Evolutionary conservation across 2,797 vertebrate genomes (phyloP), one percentile per base, ranked within the genome.

Genomic region (Oreochromis mossambicus): DNA sequence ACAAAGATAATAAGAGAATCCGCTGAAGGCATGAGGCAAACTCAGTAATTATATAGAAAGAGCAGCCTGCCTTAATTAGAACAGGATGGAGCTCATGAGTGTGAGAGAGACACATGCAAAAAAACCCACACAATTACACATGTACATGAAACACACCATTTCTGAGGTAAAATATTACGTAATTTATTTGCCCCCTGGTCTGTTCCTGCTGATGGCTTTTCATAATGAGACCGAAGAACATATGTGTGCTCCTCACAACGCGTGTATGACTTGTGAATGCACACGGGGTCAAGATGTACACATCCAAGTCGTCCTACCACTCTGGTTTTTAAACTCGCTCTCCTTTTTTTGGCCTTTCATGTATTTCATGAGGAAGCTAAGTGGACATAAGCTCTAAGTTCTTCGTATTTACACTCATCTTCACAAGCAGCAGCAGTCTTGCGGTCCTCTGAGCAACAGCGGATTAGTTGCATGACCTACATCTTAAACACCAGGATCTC

Each of bases 31-130:
- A 75, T 6, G 32, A 48, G 19, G 83, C 68, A 34, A 83, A 76
- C 83, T 83, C 87, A 13, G 85, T 92, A 91, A 93, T 94, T 92
- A 94, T 58, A 91, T 36, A 66, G 89, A 89, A 91, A 88, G 88
- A 91, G 85, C 86, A 87, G 86, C 41, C 73, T 77, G 92, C 73
- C 63, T 92, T 95, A 92, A 94, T 94, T 94, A 93, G 92, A 92
- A 90, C 90, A 91, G 89, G 89, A 90, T 85, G 88, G 83, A 83
- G 76, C 89, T 83, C 75, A 43, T 78, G 79, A 87, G 77, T 63
- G 77, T 19, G 84, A 87, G 21, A 75, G 54, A 85, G 68, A 90
- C 26, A 80, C 83, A 73, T n/a, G 52, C 56, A 29, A 3, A 56
- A 51, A 26, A 46, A 0, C 15, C 10, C 70, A 50, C 70, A 75